Evolutionary conservation across 2,797 vertebrate species (phyloP).

Genomic region (Chaetodon trifasciatus): DNA sequence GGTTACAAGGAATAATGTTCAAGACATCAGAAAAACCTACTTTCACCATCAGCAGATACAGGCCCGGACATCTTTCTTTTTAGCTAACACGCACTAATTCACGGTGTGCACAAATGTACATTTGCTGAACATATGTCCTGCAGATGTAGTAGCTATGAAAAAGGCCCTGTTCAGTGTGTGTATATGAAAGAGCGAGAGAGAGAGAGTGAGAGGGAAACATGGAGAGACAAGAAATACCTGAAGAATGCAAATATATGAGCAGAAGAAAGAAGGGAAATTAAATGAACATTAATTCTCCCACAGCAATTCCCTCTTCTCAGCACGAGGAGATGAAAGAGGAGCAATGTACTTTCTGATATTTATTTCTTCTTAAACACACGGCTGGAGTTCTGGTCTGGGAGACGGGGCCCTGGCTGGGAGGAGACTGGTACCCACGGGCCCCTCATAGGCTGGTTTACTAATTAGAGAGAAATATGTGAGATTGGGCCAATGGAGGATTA

Average conservation of each 20-base stretch:
- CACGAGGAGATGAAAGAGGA: constrained; percentile 84
- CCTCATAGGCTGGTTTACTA: constrained; percentile 79
- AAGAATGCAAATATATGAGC: constrained; percentile 83
- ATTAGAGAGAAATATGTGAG: constrained; percentile 84
- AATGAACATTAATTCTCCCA: constrained; percentile 86
- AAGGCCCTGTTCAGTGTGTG: constrained; percentile 66
- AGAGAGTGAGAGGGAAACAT: constrained; percentile 57
- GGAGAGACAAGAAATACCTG: constrained; percentile 79
- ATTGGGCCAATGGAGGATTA: constrained; percentile 77
- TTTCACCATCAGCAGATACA: constrained; percentile 70
- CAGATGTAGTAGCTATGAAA: constrained; percentile 79
- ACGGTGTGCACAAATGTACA: constrained; percentile 63
- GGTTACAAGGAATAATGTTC: constrained; percentile 73
- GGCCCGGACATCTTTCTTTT: constrained; percentile 70
- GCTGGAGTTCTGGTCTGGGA: constrained; percentile 67
- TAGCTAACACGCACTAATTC: constrained; percentile 66
- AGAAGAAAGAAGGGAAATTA: constrained; percentile 84
- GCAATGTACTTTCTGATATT: constrained; percentile 83
- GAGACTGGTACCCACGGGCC: constrained; percentile 63
- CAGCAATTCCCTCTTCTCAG: constrained; percentile 73
- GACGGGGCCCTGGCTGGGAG: constrained; percentile 59
- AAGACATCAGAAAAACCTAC: constrained; percentile 69
- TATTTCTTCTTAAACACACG: constrained; percentile 84
- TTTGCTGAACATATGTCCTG: constrained; percentile 77
- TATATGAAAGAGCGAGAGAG: constrained; percentile 29